Base-by-base conservation (phyloP, 1,140 invertebrate species). In the Mactra quadrangularis region DNA sequence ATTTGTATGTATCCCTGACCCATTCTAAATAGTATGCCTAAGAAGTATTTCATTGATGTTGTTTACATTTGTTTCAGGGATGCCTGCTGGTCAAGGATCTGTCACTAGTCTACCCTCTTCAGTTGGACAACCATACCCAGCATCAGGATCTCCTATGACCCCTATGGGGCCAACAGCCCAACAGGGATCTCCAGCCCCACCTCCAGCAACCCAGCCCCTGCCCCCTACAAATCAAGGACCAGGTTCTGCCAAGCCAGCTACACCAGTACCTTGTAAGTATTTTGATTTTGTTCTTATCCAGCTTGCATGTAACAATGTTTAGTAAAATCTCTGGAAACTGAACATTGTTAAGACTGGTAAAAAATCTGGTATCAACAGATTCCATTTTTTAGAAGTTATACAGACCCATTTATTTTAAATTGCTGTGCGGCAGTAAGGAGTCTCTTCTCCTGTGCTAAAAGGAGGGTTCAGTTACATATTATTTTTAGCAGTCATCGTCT, bases 81-180 rank as follows among this genome's bases (percentile, higher is more conserved):
- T 60, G 29, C 55, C 41, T 35, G 29, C 83, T 15, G 41, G 82
- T 33, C 64, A 70, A 29, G 57, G 50, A 11, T 47, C 70, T 31
- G 76, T 66, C 6, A 45, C 84, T 15, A 57, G 77, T 31, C 88
- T 70, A 66, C 87, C 88, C 3, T 85, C 89, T 7, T 79, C 78
- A 41, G 83, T 87, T 0, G 82, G 71, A 29, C 86, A 88, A 38
- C 84, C 79, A 29, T 90, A 91, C 50, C 86, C 88, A 59, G 88
- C 89, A 82, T 85, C 88, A 72, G 89, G 89, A 11, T 90, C 89
- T 19, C 89, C 90, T 22, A 87, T 91, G 85, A 87, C 90, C 38
- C 90, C 90, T 4, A 87, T 89, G 83, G 89, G 89, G 29, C 90
- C 90, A 31, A 87, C 88, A 52, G 88, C 86, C 52, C 86, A 87